Evolutionary conservation across 2,797 vertebrate genomes (phyloP), one percentile per base, ranked within the genome.

Genomic region (Chloroceryle amazona): DNA sequence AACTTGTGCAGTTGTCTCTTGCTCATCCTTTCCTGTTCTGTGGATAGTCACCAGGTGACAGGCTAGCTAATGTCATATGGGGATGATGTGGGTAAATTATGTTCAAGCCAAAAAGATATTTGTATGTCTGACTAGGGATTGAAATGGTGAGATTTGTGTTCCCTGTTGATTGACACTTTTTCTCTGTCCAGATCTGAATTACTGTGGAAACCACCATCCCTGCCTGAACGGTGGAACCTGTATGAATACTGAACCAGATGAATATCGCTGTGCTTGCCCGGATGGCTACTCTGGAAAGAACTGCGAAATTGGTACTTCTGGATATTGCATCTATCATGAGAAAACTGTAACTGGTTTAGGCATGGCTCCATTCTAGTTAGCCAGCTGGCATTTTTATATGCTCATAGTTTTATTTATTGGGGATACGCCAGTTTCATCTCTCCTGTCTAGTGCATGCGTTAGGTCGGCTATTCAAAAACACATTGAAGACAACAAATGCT

Each of bases 191-290:
- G 99, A 99, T 98, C 98, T 99, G 93, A 99, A 99, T 96, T 99
- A 99, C 98, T 99, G 99, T n/a, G 99, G 99, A 33, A 99, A 98
- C 73, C 99, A 99, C 97, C 98, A 98, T 58, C 99, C 99, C 10
- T 99, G 99, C 85, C 94, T 98, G 84, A 99, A 99, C 0, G 99
- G 99, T 51, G 99, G 99, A 5, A 99, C 99, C 1, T 99, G 99
- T 51, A 98, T 99, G 98, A 99, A 99, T 86, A 99, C 99, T 0
- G 99, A 99, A 90, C 99, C 99, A 0, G 99, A 99, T 3, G 99
- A 99, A 70, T 99, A 99, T 90, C 98, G 97, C 93, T 99, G 99
- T 21, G 98, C 98, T 92, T 99, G 99, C 97, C 99, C 99, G 0
- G 99, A 99, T 0, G 99, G 99, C 33, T 99, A 99, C 97, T 99